phyloP scores from a whole-genome alignment of 2,888 invertebrate genomes.

The Prosapia bicincta region DNA sequence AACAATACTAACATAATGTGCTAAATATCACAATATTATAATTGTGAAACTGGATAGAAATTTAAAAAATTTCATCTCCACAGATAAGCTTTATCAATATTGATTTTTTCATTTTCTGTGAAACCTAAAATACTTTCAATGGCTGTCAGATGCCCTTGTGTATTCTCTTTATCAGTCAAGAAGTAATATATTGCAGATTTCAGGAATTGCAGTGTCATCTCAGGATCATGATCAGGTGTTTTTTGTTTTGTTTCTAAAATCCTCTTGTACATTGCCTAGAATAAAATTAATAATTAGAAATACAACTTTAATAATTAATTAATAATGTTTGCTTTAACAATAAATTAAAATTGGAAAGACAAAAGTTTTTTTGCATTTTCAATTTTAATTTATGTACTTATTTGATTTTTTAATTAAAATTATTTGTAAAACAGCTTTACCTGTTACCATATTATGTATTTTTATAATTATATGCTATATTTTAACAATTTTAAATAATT shows the following conservation, averaged over 20 bases:
- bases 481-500: no score
- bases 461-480: no score
- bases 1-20: not conserved
- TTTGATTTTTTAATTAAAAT: no score
- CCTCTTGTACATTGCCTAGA: slow-evolving; percentile 82
- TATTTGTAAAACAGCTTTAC: no score
- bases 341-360: no score
- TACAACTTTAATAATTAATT: no score
- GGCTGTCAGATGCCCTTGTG: slow-evolving; percentile 81
- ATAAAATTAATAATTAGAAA: no score
- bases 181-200: slow-evolving; percentile 93
- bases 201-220: slow-evolving; percentile 86
- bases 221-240: slow-evolving; percentile 77
- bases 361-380: no score
- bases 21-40: no score
- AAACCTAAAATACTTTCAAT: slow-evolving; percentile 90
- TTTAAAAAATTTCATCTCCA: slow-evolving; percentile 14
- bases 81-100: slow-evolving; percentile 59
- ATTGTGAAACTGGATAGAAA: not conserved
- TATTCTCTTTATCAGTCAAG: slow-evolving; percentile 84
- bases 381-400: no score
- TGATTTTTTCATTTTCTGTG: slow-evolving; percentile 73
- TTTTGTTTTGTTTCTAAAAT: slow-evolving; percentile 54
- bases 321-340: no score
- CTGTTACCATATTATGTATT: no score